phyloP scores from a whole-genome alignment of 2,113 vertebrate species.

The Alosa alosa region DNA sequence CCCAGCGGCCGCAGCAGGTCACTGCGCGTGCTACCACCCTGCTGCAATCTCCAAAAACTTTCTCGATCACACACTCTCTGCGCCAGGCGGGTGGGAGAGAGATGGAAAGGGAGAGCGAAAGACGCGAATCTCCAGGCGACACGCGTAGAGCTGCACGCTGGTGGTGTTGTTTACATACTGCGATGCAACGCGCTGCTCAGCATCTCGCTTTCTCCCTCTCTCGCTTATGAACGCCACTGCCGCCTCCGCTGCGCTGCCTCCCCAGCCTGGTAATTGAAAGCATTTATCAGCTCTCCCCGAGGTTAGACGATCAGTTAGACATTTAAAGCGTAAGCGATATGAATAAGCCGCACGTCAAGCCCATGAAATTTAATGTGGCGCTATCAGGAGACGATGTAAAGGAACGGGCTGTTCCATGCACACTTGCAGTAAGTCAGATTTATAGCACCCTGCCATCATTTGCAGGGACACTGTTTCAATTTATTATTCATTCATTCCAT shows the following conservation, averaged over 20 bases:
- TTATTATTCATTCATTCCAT: background rate
- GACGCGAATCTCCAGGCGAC: slow-evolving; percentile 47
- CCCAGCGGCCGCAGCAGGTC: slow-evolving; percentile 65
- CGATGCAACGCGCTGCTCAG: background rate
- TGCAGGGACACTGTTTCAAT: background rate
- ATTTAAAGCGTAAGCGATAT: background rate
- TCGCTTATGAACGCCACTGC: background rate
- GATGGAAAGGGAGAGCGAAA: slow-evolving; percentile 41
- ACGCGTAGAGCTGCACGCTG: slow-evolving; percentile 6
- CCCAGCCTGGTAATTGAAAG: background rate
- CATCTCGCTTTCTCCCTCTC: background rate
- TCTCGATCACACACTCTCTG: background rate
- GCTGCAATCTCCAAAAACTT: slow-evolving; percentile 62
- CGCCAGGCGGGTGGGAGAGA: slow-evolving; percentile 43
- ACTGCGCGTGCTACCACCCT: slow-evolving; percentile 61
- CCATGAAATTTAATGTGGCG: slow-evolving; percentile 11
- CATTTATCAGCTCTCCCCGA: slow-evolving; percentile 11
- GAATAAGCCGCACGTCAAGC: background rate
- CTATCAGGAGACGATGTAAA: background rate
- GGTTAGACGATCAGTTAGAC: background rate
- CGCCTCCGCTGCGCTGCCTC: background rate
- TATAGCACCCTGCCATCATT: background rate
- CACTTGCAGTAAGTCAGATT: slow-evolving; percentile 8
- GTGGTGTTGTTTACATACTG: slow-evolving; percentile 8
- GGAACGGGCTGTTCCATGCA: background rate